phyloP scores from a whole-genome alignment of 1,140 invertebrate genomes.

The Euschistus heros region DNA sequence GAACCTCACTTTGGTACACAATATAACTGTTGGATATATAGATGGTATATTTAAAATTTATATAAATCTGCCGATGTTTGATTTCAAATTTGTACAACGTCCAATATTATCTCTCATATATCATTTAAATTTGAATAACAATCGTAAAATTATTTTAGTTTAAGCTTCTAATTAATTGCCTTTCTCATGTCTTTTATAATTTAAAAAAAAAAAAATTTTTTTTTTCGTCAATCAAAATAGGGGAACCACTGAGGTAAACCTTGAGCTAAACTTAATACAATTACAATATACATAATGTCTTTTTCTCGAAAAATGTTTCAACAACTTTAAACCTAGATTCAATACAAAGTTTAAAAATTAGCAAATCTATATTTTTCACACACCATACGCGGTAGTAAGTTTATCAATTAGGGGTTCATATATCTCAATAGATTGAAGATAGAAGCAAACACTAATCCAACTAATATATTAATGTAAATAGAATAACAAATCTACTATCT shows the following conservation, averaged over 20 bases:
- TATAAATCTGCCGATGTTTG: background rate
- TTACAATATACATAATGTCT: conserved; percentile 10
- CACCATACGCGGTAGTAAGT: background rate
- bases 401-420: background rate
- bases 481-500: conserved; percentile 11
- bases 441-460: conserved; percentile 17
- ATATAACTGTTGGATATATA: background rate
- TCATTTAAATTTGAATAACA: background rate
- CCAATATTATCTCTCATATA: conserved; percentile 1
- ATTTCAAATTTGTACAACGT: conserved; percentile 7
- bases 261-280: conserved; percentile 8
- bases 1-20: conserved; percentile 3
- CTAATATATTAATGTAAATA: conserved; percentile 5
- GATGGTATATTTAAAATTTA: background rate
- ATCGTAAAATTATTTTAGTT: conserved; percentile 3
- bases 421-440: conserved; percentile 10
- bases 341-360: conserved; percentile 5
- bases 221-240: background rate
- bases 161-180: conserved; percentile 14
- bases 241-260: background rate
- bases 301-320: background rate
- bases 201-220: background rate
- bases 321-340: background rate
- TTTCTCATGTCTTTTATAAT: conserved; percentile 16
- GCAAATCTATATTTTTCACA: background rate